Evolutionary conservation across 1,140 invertebrate species (phyloP), one percentile per base, ranked within the genome.

Genomic region (Lucilia cuprina): DNA sequence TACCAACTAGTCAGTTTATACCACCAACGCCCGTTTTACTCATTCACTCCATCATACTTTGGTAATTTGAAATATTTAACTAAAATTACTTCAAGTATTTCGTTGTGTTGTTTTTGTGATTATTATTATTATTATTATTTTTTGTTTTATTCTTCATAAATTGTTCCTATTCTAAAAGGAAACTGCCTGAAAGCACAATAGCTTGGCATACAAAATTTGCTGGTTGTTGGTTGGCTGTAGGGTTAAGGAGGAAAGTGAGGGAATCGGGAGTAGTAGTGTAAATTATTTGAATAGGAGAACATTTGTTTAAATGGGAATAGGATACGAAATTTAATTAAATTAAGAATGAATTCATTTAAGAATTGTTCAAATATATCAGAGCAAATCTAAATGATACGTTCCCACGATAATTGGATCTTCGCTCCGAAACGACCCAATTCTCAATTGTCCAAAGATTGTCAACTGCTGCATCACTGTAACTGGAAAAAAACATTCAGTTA

Each of bases 51-150:
- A 19, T 70, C 21, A 70, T 10, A 19, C 65, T 80, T 50, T 47
- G 77, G 77, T 49, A 80, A 80, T 80, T 80, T 80, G 41, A 80
- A 80, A 80, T 80, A 80, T 80, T 80, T 80, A 80, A 80, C 77
- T 80, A 49, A 80, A 80, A 80, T 80, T 80, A 80, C 77, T 80
- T 80, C 41, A 80, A 80, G 41, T 80, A 80, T 77, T 34, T 35
- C 13, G 30, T 1, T 77, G 25, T 14, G 75, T 19, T 41, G 75
- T 47, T n/a, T 47, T 78, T 75, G 34, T 78, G 25, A 30, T 30
- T 30, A 30, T 30, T 30, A 30, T 30, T n/a, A n/a, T n/a, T 77
- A 17, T 41, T 34, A n/a, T 34, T 41, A 35, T 35, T 5, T 47
- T 41, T 41, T 41, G 13, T 78, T 78, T 35, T 75, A 41, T 75